Evolutionary conservation across 2,888 invertebrate genomes (phyloP).

Genomic region (Ectobius pallidus): DNA sequence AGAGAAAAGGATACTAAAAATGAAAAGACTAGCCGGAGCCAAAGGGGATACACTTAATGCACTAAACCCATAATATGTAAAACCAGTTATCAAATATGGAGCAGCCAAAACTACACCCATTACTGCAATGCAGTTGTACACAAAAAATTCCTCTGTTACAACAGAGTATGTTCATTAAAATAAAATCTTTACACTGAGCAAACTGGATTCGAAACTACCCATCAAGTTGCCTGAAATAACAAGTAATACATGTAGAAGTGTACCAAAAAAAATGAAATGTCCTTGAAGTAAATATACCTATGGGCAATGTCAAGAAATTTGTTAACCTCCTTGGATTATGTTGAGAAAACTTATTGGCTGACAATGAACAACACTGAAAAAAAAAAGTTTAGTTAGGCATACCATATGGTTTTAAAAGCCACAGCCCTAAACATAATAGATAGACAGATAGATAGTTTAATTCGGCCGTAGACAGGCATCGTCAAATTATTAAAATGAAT

Average conservation of each 20-base stretch:
- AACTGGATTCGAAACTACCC: not conserved
- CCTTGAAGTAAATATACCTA: not conserved
- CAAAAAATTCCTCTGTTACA: not conserved
- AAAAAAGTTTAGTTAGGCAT: too few relatives aligned
- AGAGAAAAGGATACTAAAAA: not conserved
- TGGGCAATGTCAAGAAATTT: not conserved
- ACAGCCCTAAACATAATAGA: too few relatives aligned
- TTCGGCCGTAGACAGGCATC: too few relatives aligned
- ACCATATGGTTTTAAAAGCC: too few relatives aligned
- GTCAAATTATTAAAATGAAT: too few relatives aligned
- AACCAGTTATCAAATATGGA: not conserved
- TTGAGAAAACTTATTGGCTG: not conserved
- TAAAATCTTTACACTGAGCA: not conserved
- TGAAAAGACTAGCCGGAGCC: not conserved
- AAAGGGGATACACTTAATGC: not conserved
- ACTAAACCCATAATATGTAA: not conserved
- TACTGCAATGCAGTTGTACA: not conserved
- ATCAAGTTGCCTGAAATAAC: not conserved
- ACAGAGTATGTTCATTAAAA: not conserved
- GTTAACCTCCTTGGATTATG: not conserved
- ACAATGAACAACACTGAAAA: too few relatives aligned
- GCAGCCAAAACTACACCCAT: not conserved
- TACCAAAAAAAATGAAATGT: not conserved
- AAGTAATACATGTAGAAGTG: not conserved
- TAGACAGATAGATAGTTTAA: too few relatives aligned